Evolutionary conservation across 2,113 vertebrate species (phyloP).

Genomic region (Scomber colias): DNA sequence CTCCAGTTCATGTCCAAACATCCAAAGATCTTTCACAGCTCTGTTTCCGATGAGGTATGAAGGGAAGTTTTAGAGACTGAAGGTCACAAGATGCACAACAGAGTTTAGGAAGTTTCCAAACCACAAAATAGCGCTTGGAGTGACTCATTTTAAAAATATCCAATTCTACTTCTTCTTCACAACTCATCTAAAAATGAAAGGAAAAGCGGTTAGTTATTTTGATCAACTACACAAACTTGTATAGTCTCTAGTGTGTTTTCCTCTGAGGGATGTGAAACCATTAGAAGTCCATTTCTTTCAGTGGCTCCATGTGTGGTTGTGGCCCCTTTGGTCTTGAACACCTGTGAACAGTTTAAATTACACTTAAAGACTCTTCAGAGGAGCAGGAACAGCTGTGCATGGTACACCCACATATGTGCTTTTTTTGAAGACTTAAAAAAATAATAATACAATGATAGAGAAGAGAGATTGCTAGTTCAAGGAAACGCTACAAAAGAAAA

Average conservation of each 20-base stretch:
- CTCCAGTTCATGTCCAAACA: slow-evolving; percentile 46
- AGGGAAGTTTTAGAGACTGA: background rate
- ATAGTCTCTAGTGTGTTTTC: too few species aligned
- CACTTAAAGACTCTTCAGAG: background rate
- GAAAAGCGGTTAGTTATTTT: background rate
- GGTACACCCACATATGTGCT: background rate
- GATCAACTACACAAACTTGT: too few species aligned
- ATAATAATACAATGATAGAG: too few species aligned
- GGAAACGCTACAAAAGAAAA: background rate
- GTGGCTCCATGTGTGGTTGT: slow-evolving; percentile 2
- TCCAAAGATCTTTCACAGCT: background rate
- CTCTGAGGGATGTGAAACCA: slow-evolving; percentile 1
- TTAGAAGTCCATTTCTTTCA: slow-evolving; percentile 12
- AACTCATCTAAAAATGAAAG: background rate
- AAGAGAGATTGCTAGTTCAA: background rate
- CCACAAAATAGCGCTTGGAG: background rate
- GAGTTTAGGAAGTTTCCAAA: background rate
- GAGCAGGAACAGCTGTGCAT: slow-evolving; percentile 20
- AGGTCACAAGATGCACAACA: slow-evolving; percentile 23
- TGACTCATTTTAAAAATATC: slow-evolving; percentile 10
- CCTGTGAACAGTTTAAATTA: slow-evolving; percentile 22
- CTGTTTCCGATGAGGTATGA: background rate
- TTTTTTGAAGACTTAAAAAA: background rate
- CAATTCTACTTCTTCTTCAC: too few species aligned
- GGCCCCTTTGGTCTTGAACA: slow-evolving; percentile 1